Conservation (phyloP, 2,888 invertebrate species). For the Archips xylosteana region DNA sequence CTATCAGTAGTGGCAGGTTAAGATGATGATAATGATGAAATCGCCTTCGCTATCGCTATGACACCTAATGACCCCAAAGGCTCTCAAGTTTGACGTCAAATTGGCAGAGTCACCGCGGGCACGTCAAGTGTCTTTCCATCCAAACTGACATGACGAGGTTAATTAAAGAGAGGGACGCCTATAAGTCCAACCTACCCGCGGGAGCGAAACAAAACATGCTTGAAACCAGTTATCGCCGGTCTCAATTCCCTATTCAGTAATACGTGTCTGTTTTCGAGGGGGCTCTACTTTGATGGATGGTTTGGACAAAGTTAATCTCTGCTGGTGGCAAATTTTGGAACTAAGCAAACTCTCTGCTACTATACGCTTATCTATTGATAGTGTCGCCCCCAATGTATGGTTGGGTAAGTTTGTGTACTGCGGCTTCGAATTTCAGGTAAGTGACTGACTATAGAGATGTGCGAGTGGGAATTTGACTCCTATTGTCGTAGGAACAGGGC, state of each 20-base stretch:
- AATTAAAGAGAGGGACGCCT: slow-evolving; percentile 60
- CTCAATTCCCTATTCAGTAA: slow-evolving; percentile 41
- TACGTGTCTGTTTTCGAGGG: slow-evolving; percentile 41
- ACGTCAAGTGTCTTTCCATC: slow-evolving; percentile 72
- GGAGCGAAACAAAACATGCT: slow-evolving; percentile 44
- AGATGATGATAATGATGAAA: neutral
- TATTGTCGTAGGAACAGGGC: slow-evolving; percentile 2
- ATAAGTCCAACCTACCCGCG: slow-evolving; percentile 31
- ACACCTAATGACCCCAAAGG: slow-evolving; percentile 47
- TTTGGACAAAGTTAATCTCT: slow-evolving; percentile 31
- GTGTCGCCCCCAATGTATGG: slow-evolving; percentile 1
- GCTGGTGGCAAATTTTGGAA: slow-evolving; percentile 25
- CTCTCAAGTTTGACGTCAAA: slow-evolving; percentile 69
- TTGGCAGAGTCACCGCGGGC: slow-evolving; percentile 70
- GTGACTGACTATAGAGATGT: neutral
- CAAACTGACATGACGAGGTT: slow-evolving; percentile 64
- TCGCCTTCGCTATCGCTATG: slow-evolving; percentile 10
- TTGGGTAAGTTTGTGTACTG: slow-evolving; percentile 2
- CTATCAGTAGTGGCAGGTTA: no score
- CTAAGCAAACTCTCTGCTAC: neutral
- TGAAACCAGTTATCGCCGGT: slow-evolving; percentile 16
- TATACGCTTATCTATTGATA: neutral
- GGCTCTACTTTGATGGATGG: slow-evolving; percentile 39
- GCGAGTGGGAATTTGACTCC: slow-evolving; percentile 22
- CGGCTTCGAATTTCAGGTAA: slow-evolving; percentile 11